Base-by-base conservation (phyloP, 2,888 invertebrate genomes). In the Brachypterus glaber region DNA sequence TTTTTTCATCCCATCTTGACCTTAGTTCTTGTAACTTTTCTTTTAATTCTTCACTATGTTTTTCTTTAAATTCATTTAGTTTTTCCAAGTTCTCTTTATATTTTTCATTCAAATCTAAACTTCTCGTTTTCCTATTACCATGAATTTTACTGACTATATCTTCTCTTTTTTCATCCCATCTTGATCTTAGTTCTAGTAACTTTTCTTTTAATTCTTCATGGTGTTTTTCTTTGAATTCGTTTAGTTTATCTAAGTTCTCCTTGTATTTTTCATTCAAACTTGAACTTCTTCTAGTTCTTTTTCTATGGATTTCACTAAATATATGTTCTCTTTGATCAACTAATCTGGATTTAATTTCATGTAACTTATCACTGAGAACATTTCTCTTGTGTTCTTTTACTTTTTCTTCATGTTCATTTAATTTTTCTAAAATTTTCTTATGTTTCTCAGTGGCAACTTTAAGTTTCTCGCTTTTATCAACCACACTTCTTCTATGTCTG, bases 111-210 rank as follows among this genome's bases (percentile, higher is more conserved):
- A 24, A 15, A 16, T 3, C n/a, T n/a, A n/a, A n/a, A n/a, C n/a
- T n/a, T n/a, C n/a, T n/a, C n/a, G n/a, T n/a, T n/a, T n/a, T n/a
- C n/a, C n/a, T n/a, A n/a, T n/a, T n/a, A n/a, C n/a, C n/a, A n/a
- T n/a, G n/a, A n/a, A n/a, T n/a, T n/a, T n/a, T n/a, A n/a, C n/a
- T n/a, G n/a, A n/a, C n/a, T n/a, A n/a, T n/a, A n/a, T n/a, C n/a
- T n/a, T n/a, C n/a, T n/a, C n/a, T n/a, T n/a, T n/a, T n/a, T n/a
- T n/a, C n/a, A n/a, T n/a, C n/a, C 14, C 21, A 39, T 32, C 33
- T 39, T 46, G 21, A 35, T 35, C 11, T 45, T 44, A n/a, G 44
- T 33, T 30, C 44, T 41, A 25, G 43, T 36, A 1, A 33, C 33
- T 38, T 34, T 29, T n/a, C 41, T 17, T 8, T 15, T n/a, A 13